A percentile compares a stretch with the other conserved stretches of the same genome.
These are phyloP conservation scores for Latrodectus hesperus DNA, from an alignment of 2,888 invertebrate genomes.

Conservation along the genomic window DNA sequence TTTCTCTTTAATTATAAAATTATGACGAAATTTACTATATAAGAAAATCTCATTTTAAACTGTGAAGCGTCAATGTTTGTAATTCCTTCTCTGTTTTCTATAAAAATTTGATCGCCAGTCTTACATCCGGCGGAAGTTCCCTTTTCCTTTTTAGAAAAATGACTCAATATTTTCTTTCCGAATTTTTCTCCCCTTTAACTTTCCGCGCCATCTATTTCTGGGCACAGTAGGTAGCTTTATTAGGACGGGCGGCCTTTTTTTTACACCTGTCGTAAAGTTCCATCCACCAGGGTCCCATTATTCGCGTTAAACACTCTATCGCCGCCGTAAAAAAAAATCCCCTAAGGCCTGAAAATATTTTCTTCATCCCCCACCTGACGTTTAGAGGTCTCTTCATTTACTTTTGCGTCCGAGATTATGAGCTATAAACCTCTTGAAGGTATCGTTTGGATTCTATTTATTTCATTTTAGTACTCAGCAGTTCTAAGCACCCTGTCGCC, in stretches of 20 bases:
- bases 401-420: constrained; percentile 50
- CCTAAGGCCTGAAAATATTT: constrained; percentile 3
- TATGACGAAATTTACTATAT: too few species aligned
- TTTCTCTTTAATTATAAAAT: too few species aligned
- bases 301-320: constrained; percentile 26
- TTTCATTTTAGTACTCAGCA: constrained; percentile 2
- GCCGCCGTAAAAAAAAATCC: constrained; percentile 3
- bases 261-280: constrained; percentile 32
- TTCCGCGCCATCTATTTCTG: too few species aligned
- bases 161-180: too few species aligned
- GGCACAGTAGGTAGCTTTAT: too few species aligned
- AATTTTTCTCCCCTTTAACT: too few species aligned
- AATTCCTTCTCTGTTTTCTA: too few species aligned
- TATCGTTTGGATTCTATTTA: background rate
- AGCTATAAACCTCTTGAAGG: constrained; percentile 33
- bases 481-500: constrained; percentile 16
- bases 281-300: constrained; percentile 28
- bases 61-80: too few species aligned
- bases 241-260: constrained; percentile 7
- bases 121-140: too few species aligned
- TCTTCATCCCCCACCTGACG: background rate
- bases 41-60: too few species aligned
- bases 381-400: constrained; percentile 42
- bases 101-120: too few species aligned
- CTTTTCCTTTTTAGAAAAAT: too few species aligned